Evolutionary conservation across 2,888 invertebrate genomes (phyloP).

Genomic region (Papilio gigon): DNA sequence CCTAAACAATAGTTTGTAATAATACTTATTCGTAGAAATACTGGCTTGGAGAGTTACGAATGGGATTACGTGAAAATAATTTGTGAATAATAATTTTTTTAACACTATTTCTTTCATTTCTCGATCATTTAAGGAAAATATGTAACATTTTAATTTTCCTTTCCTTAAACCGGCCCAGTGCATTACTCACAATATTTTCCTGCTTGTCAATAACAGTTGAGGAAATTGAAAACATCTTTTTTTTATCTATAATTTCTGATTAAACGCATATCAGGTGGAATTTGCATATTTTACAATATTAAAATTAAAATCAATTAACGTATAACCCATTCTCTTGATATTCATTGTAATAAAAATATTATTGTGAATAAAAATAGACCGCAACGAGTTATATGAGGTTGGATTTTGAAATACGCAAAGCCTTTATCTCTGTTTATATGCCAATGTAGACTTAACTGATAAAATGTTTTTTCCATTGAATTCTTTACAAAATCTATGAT

Average conservation of each 20-base stretch:
- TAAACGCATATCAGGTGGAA: too few relatives aligned
- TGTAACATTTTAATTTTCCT: background rate
- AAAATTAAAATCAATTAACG: background rate
- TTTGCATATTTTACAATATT: background rate
- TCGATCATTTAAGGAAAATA: slow-evolving; percentile 1
- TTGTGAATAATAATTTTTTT: background rate
- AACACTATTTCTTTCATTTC: background rate
- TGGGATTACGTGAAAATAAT: background rate
- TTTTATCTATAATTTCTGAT: background rate
- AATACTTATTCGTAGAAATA: background rate
- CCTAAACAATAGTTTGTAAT: background rate
- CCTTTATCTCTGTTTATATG: slow-evolving; percentile 3
- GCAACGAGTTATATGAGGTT: background rate
- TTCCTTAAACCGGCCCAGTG: background rate
- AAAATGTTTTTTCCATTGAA: slow-evolving; percentile 1
- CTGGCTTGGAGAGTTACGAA: too few relatives aligned
- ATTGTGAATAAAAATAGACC: slow-evolving; percentile 12
- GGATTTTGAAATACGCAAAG: background rate
- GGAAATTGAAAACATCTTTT: background rate
- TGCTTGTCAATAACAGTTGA: background rate
- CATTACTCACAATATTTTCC: background rate
- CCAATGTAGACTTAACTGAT: background rate
- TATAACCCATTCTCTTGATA: background rate
- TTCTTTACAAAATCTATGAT: background rate
- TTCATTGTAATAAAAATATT: background rate